A percentile compares a stretch with the other conserved stretches of the same genome.
Evolutionary conservation across 2,113 vertebrate genomes (phyloP).

Genomic region (Saguinus imperator): DNA sequence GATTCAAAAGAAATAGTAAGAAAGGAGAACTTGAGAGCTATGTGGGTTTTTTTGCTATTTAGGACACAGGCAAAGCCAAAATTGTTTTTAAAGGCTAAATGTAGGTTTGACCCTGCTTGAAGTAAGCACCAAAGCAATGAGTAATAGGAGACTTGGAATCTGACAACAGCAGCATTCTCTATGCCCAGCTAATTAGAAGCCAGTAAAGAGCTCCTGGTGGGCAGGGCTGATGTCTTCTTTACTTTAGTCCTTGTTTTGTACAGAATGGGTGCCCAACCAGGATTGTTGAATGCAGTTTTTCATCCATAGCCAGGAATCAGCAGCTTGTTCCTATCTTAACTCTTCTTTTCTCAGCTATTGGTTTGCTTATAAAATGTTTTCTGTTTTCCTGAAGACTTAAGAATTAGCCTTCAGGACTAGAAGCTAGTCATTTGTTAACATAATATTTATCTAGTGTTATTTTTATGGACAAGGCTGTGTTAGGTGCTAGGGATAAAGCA

Average conservation of each 20-base stretch:
- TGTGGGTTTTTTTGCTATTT: constrained; percentile 36
- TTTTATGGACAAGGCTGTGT: neutral
- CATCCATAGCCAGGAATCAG: neutral
- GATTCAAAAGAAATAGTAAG: constrained; percentile 19
- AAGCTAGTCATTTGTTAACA: neutral
- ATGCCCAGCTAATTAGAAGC: neutral
- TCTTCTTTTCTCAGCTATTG: neutral
- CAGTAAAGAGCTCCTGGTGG: neutral
- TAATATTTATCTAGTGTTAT: neutral
- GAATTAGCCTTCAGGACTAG: constrained; percentile 7
- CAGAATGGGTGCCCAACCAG: neutral
- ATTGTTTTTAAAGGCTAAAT: constrained; percentile 45
- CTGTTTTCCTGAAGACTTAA: neutral
- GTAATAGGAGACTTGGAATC: constrained; percentile 15
- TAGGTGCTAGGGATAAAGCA: neutral
- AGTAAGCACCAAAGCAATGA: constrained; percentile 13
- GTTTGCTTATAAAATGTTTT: neutral
- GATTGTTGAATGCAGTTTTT: constrained; percentile 8
- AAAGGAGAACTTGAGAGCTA: neutral
- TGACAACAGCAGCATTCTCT: neutral
- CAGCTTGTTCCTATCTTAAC: neutral
- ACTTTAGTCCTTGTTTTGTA: neutral
- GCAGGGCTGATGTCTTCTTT: neutral
- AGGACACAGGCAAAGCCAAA: neutral
- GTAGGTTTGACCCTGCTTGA: constrained; percentile 46